Evolutionary conservation across 2,888 invertebrate genomes (phyloP).

Genomic region (Ophion ventricosus): DNA sequence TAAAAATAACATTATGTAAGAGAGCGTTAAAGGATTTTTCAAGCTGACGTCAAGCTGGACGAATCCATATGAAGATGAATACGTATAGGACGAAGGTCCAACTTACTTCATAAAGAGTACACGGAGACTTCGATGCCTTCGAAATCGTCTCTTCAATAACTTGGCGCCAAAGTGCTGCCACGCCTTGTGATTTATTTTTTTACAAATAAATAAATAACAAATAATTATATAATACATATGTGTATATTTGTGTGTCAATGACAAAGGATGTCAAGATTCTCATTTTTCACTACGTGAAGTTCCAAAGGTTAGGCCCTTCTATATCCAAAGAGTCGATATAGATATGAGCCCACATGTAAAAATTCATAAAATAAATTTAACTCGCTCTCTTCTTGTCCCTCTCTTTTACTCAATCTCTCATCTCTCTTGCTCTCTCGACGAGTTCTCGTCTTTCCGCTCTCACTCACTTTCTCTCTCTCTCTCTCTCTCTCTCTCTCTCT

Average conservation of each 20-base stretch:
- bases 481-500: slow-evolving; percentile 16
- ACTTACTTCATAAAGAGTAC: too few relatives aligned
- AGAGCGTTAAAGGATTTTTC: too few relatives aligned
- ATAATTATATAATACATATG: too few relatives aligned
- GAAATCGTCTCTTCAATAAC: too few relatives aligned
- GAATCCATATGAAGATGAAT: too few relatives aligned
- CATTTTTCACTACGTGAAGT: not conserved
- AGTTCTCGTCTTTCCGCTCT: slow-evolving; percentile 12
- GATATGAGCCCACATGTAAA: not conserved
- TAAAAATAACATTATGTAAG: too few relatives aligned
- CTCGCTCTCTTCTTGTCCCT: not conserved
- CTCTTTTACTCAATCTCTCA: not conserved
- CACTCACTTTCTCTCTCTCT: not conserved
- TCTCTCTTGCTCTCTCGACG: not conserved
- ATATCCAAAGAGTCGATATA: not conserved
- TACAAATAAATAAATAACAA: too few relatives aligned
- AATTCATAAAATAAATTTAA: slow-evolving; percentile 22
- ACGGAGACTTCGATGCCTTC: too few relatives aligned
- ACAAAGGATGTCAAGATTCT: not conserved
- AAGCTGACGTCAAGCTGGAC: too few relatives aligned
- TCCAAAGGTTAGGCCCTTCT: not conserved
- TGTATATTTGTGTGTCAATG: not conserved
- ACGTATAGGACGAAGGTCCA: too few relatives aligned
- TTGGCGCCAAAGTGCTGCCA: too few relatives aligned
- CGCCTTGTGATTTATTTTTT: too few relatives aligned